Base-by-base conservation (phyloP, 2,888 invertebrate species). In the Drosophila affinis region DNA sequence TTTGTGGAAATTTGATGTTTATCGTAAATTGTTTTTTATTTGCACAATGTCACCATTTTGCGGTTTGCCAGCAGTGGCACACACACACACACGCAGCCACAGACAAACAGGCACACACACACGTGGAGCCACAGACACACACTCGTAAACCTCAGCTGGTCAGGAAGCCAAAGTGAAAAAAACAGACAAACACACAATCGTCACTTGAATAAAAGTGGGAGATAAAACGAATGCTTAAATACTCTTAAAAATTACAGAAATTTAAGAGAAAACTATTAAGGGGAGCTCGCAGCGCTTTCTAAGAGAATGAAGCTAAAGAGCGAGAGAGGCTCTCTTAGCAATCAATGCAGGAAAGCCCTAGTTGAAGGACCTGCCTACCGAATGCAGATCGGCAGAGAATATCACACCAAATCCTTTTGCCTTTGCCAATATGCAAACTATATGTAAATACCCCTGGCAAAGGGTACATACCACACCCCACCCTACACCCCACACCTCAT, bases 1-100 rank as follows among this genome's bases (percentile, higher is more conserved):
- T 91, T 91, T 91, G 90, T 88, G 90, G 88, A 90, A 91, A 91
- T 91, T 91, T 91, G 91, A 91, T 91, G 91, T 88, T 91, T 91
- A 91, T 91, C 91, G 86, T 89, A 87, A 90, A 91, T 90, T 90
- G 88, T 91, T 87, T 90, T 91, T 90, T 90, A 87, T 89, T 90
- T 87, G 82, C 81, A 84, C 84, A 88, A 88, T 83, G 88, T 88
- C 85, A 88, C 89, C 87, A 89, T 89, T 67, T 85, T 89, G 88
- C 69, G 89, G 85, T 75, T 82, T 86, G 71, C 83, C 80, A 81
- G 58, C 81, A 67, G 70, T 65, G 39, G 70, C 62, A 59, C 54
- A 56, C 27, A 24, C 39, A 59, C 45, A 63, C 18, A 46, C 57
- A 53, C 56, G 55, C 45, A 54, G 3, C 29, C 44, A 55, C 27